Conservation (phyloP, 2,888 invertebrate species). For the Torymus tubicola region DNA sequence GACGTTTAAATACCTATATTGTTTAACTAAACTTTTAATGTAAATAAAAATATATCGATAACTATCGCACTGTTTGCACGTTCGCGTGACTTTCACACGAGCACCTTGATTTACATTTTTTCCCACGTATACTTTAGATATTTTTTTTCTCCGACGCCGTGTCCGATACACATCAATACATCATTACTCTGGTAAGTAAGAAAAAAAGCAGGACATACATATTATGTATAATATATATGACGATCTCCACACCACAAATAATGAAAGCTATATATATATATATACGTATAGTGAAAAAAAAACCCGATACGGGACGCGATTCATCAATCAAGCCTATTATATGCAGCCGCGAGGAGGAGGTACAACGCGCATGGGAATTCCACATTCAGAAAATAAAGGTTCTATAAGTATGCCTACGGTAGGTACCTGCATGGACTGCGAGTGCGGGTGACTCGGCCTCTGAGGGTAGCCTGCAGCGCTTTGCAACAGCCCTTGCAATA, state of each 20-base stretch:
- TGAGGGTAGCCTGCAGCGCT: constrained; percentile 70
- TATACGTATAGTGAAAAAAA: background rate
- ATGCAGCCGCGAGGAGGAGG: background rate
- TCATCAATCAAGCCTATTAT: constrained; percentile 21
- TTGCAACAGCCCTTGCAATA: constrained; percentile 73
- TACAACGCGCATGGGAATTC: background rate
- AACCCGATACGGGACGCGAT: constrained; percentile 15
- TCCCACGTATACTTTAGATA: background rate
- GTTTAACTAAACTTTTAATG: no score
- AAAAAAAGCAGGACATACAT: background rate
- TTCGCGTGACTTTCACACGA: background rate
- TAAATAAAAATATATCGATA: background rate
- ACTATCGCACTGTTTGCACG: background rate
- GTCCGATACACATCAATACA: constrained; percentile 5
- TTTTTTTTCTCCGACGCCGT: background rate
- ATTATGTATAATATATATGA: background rate
- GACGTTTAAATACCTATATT: no score
- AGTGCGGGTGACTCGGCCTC: constrained; percentile 70
- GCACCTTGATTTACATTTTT: background rate
- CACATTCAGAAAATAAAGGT: background rate
- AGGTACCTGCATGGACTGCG: constrained; percentile 73
- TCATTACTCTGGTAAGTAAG: constrained; percentile 8
- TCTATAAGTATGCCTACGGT: constrained; percentile 48
- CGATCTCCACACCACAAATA: background rate
- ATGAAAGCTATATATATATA: no score